Base-by-base conservation (phyloP, 2,113 vertebrate genomes). In the Melanotaenia duboulayi region DNA sequence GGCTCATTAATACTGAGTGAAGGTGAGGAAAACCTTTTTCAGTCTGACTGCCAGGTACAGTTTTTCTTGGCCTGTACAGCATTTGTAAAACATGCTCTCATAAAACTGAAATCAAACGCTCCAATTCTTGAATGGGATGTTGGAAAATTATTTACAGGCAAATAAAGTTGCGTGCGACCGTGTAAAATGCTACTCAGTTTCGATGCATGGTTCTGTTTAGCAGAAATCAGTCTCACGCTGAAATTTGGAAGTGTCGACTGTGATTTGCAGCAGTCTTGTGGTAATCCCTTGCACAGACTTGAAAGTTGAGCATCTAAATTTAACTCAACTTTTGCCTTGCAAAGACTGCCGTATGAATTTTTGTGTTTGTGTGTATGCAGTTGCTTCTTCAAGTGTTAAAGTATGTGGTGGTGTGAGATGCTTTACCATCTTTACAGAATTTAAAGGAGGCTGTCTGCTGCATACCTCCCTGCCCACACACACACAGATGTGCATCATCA, bases 241-340 rank as follows among this genome's bases (percentile, higher is more conserved):
- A 76, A 77, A 88, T 82, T 74, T 86, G 74, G 76, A 82, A 60
- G 65, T 40, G 70, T 82, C 19, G 19, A 35, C 70, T 51, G 42
- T 83, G 84, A 84, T 90, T 89, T 64, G 95, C 81, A 94, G 74
- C 83, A 80, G 80, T 80, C 74, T 80, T 44, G 75, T 52, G 75
- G 63, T 88, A 83, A 84, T 86, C 73, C 75, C 40, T 60, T 52
- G 61, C 51, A 48, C 72, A 67, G 63, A 63, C 68, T 73, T 72
- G 56, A 71, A 78, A 72, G 96, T 86, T 96, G 95, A 19, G 94
- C 94, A 94, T 96, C 82, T 93, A 93, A 90, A 67, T 71, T 81
- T 25, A 61, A 61, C 51, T 58, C 71, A 78, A 80, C 69, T 81
- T 57, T 62, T 23, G 17, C 40, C 25, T 48, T 49, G 65, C 56